These are phyloP conservation scores for Varecia variegata DNA, from an alignment of 2,797 vertebrate species.

Conservation along the genomic window DNA sequence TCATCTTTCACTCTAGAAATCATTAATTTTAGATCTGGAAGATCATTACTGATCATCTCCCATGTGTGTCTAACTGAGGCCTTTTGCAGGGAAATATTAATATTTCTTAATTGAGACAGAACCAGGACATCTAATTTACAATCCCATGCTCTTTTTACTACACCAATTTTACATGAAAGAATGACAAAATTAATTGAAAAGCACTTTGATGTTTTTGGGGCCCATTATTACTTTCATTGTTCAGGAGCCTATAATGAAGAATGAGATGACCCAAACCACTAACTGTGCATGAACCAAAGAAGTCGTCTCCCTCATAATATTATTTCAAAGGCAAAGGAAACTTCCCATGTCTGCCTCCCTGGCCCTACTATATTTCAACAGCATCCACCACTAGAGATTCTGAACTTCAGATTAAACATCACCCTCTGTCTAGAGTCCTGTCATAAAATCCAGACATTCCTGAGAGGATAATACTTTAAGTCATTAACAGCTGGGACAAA, in stretches of 20 bases:
- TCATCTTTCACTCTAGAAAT: constrained; percentile 1
- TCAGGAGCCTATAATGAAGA: neutral
- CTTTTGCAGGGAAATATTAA: neutral
- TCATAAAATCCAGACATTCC: neutral
- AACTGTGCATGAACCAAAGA: neutral
- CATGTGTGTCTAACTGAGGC: neutral
- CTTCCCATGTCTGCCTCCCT: neutral
- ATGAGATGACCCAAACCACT: neutral
- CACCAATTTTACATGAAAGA: neutral
- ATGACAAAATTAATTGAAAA: neutral
- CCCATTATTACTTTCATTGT: neutral
- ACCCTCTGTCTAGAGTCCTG: neutral
- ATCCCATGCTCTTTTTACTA: neutral
- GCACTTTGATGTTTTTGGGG: neutral
- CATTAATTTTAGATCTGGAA: neutral
- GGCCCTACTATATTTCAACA: neutral
- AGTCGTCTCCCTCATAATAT: neutral
- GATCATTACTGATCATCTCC: neutral
- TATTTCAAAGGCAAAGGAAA: neutral
- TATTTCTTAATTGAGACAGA: neutral
- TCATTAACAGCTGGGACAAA: neutral
- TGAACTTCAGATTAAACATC: neutral
- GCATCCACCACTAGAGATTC: neutral
- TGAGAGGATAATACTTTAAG: neutral
- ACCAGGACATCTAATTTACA: neutral